Evolutionary conservation across 37 sponge, comb jelly and placozoan species (phyloP).

Genomic region (Mnemiopsis leidyi): DNA sequence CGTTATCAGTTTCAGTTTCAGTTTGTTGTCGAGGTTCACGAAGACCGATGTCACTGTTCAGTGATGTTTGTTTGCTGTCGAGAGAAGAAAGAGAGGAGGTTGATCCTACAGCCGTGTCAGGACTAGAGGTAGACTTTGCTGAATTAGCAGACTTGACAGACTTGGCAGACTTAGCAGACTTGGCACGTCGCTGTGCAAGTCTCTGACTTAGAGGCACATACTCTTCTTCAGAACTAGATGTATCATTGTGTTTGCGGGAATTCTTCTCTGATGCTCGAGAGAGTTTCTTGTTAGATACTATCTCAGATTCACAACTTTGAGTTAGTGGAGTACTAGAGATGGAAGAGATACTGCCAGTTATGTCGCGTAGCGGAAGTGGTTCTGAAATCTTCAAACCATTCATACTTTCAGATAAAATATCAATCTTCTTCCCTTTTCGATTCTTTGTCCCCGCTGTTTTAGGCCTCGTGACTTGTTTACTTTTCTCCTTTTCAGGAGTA

Average conservation of each 20-base stretch:
- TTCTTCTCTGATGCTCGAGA: neutral
- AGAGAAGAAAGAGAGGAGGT: neutral
- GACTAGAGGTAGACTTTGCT: neutral
- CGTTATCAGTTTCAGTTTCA: neutral
- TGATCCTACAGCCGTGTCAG: neutral
- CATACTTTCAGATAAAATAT: neutral
- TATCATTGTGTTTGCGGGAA: neutral
- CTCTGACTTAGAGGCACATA: slow-evolving; percentile 25
- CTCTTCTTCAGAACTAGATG: neutral
- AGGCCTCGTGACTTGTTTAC: no score
- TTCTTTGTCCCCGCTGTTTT: neutral
- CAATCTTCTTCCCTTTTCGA: neutral
- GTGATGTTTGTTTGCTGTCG: neutral
- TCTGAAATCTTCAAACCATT: neutral
- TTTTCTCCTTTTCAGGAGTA: neutral
- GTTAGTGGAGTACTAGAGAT: no score
- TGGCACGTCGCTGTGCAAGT: slow-evolving; percentile 21
- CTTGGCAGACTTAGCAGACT: neutral
- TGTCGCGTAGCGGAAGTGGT: neutral
- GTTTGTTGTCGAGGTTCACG: neutral
- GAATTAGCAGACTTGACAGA: neutral
- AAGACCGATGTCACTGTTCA: neutral
- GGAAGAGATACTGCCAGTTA: neutral
- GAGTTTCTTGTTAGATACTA: neutral
- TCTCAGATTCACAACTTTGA: neutral